Evolutionary conservation across 1,140 invertebrate species (phyloP).

Genomic region (Caenorhabditis tropicalis): DNA sequence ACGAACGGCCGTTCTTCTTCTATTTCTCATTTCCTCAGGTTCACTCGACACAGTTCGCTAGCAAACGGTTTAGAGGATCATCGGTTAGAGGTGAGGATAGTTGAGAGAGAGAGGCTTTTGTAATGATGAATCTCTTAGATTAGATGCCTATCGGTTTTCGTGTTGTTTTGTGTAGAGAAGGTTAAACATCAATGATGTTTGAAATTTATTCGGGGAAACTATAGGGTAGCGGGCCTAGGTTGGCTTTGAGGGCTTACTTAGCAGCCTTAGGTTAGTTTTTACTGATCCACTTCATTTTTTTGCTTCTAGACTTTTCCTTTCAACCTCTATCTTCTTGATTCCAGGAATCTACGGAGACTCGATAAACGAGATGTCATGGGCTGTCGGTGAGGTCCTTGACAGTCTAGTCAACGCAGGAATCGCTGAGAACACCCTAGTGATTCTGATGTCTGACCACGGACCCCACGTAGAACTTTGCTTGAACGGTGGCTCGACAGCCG

Average conservation of each 20-base stretch:
- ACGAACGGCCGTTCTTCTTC: slow-evolving; percentile 69
- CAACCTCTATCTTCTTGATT: background rate
- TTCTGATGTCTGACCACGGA: slow-evolving; percentile 72
- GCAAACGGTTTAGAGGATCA: slow-evolving; percentile 60
- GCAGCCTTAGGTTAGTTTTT: too few relatives aligned
- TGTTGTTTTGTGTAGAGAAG: too few relatives aligned
- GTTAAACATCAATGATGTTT: too few relatives aligned
- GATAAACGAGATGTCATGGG: slow-evolving; percentile 72
- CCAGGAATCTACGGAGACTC: slow-evolving; percentile 65
- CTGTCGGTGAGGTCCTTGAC: slow-evolving; percentile 68
- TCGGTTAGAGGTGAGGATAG: slow-evolving; percentile 60
- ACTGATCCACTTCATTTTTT: too few relatives aligned
- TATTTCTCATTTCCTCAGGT: slow-evolving; percentile 72
- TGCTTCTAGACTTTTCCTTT: too few relatives aligned
- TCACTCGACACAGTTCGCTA: slow-evolving; percentile 70
- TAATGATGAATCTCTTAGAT: slow-evolving; percentile 11
- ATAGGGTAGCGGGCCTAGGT: too few relatives aligned
- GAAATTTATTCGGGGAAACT: too few relatives aligned
- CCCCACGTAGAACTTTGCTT: slow-evolving; percentile 71
- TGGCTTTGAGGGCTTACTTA: too few relatives aligned
- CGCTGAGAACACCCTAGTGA: slow-evolving; percentile 62
- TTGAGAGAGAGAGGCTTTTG: background rate
- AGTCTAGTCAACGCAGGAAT: slow-evolving; percentile 58
- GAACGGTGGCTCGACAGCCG: slow-evolving; percentile 70
- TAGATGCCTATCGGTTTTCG: too few relatives aligned